Evolutionary conservation across 1,140 invertebrate species (phyloP).

Genomic region (Bemisia tabaci): DNA sequence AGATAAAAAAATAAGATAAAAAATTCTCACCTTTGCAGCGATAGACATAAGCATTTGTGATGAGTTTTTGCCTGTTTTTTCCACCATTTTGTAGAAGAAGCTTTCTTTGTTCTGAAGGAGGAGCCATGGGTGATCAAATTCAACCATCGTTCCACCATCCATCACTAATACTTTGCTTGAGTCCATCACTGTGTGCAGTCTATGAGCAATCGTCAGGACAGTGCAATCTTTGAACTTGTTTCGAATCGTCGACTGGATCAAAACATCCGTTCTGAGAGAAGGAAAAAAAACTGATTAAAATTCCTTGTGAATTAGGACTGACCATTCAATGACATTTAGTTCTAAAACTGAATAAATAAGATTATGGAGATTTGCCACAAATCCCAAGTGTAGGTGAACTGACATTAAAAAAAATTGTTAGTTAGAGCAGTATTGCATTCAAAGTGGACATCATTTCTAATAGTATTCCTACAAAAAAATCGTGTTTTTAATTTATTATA

Average conservation of each 20-base stretch:
- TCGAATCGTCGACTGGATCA: constrained; percentile 50
- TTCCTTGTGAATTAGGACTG: too few species aligned
- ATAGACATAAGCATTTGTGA: constrained; percentile 17
- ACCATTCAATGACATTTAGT: too few species aligned
- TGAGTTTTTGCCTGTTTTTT: constrained; percentile 32
- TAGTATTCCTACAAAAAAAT: too few species aligned
- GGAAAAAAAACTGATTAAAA: constrained; percentile 12
- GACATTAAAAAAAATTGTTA: too few species aligned
- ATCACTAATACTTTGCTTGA: constrained; percentile 59
- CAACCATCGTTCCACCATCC: constrained; percentile 37
- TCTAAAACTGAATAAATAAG: too few species aligned
- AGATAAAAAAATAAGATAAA: neutral
- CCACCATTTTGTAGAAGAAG: constrained; percentile 32
- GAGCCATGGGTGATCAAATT: constrained; percentile 44
- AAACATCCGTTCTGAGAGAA: constrained; percentile 46
- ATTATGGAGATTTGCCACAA: too few species aligned
- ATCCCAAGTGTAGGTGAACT: too few species aligned
- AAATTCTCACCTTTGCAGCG: constrained; percentile 15
- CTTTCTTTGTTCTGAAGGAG: constrained; percentile 36
- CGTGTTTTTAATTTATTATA: too few species aligned
- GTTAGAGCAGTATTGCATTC: too few species aligned
- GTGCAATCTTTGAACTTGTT: constrained; percentile 55
- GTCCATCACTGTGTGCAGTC: constrained; percentile 69
- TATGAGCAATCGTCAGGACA: constrained; percentile 60
- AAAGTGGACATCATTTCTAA: too few species aligned